phyloP scores from a whole-genome alignment of 2,888 invertebrate species.

The Anodontia alba region DNA sequence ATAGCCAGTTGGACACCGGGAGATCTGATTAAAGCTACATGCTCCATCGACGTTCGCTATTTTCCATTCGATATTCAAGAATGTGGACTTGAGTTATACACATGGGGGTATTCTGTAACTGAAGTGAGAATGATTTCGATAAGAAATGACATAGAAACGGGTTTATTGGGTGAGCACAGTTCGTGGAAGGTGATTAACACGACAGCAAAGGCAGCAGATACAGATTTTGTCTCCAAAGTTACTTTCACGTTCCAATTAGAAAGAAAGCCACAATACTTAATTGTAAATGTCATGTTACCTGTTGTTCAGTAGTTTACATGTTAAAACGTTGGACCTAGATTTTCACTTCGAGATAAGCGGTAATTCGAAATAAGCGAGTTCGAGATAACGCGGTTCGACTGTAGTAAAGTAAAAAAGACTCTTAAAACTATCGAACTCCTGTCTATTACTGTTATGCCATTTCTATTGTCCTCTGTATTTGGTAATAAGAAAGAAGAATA shows the following conservation, averaged over 20 bases:
- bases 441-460: slow-evolving; percentile 61
- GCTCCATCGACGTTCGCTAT: slow-evolving; percentile 32
- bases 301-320: slow-evolving; percentile 59
- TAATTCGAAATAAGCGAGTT: not conserved
- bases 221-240: not conserved
- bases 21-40: slow-evolving; percentile 34
- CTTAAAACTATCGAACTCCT: slow-evolving; percentile 59
- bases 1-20: slow-evolving; percentile 25
- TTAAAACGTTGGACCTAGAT: slow-evolving; percentile 43
- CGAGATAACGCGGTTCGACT: too few relatives aligned
- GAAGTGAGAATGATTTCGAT: slow-evolving; percentile 34
- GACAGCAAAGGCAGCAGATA: not conserved
- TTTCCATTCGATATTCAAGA: slow-evolving; percentile 46
- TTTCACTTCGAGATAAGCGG: not conserved
- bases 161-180: not conserved
- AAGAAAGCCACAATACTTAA: slow-evolving; percentile 56
- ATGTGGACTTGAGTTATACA: slow-evolving; percentile 29
- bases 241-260: slow-evolving; percentile 21
- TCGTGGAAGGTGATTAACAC: not conserved
- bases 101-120: slow-evolving; percentile 25
- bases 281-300: slow-evolving; percentile 60
- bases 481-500: not conserved
- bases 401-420: too few relatives aligned
- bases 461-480: slow-evolving; percentile 48
- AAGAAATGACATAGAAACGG: not conserved